Evolutionary conservation across 2,888 invertebrate species (phyloP), one percentile per base, ranked within the genome.

Genomic region (Dicyrtoma fusca): DNA sequence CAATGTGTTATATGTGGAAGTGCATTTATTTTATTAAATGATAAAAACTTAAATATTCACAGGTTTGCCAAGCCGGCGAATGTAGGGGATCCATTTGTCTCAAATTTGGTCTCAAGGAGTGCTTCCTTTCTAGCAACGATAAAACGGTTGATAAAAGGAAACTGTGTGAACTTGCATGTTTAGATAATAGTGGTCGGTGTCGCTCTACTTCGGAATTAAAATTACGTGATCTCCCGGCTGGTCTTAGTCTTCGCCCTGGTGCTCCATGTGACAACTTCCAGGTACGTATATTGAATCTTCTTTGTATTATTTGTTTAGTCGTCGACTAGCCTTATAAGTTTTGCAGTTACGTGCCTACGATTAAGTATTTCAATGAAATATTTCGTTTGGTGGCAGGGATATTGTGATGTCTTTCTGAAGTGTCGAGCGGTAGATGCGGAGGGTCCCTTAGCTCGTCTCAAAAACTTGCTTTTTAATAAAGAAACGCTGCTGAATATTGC

Each of bases 191-290:
- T 17, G 89, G 89, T 79, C 85, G 87, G 1, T 86, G 87, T 80
- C 87, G 90, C 75, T 94, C 94, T 82, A 95, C 95, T 2, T 93
- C 92, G 62, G 94, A 94, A 83, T 93, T 95, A 84, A 84, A 87
- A 11, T 82, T 86, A 25, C 90, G 91, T 25, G 90, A 90, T 26
- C 84, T 94, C 81, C 84, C 85, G 0, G 92, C 91, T 14, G 94
- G 94, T 17, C 94, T 94, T 78, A 93, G 92, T 81, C 85, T 97
- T 76, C 87, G 95, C 65, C 97, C 97, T 6, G 97, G 99, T 23
- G 95, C 97, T 63, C 98, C 99, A 0, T 99, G 99, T 84, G 97
- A 99, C 85, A 97, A 99, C 85, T 99, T 96, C 87, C 94, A 94
- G 88, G 92, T 91, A 84, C 8, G 34, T 34, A n/a, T n/a, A n/a